phyloP scores from a whole-genome alignment of 2,113 vertebrate species.

The Nestor notabilis region DNA sequence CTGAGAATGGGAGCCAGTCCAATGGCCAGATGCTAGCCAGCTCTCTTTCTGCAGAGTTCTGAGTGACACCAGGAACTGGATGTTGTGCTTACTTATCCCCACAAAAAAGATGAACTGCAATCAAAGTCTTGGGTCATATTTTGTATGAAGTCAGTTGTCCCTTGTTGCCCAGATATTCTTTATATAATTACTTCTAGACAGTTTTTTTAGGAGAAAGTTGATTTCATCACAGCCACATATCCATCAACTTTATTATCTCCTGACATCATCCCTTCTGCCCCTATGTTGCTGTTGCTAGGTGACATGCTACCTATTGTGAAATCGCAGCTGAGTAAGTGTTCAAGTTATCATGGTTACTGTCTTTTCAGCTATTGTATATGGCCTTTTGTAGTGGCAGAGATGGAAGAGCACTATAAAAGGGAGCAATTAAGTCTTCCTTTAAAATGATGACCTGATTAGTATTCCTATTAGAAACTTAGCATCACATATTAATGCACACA shows the following conservation, averaged over 20 bases:
- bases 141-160: not conserved
- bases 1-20: not conserved
- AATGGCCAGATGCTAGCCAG: not conserved
- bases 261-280: not conserved
- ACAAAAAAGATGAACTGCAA: not conserved
- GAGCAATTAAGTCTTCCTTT: not conserved
- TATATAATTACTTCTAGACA: not conserved
- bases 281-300: not conserved
- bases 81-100: not conserved
- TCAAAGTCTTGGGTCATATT: not conserved
- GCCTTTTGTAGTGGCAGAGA: not conserved
- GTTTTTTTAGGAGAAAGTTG: not conserved
- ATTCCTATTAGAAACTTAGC: not conserved
- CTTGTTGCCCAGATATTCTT: not conserved
- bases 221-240: slow-evolving; percentile 5
- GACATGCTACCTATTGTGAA: not conserved
- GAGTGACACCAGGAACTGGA: not conserved
- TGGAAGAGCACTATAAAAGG: not conserved
- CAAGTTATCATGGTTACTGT: not conserved
- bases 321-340: not conserved
- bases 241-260: slow-evolving; percentile 3
- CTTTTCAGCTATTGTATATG: not conserved
- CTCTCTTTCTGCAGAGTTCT: not conserved
- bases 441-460: not conserved
- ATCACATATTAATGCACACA: fast-evolving